These are phyloP conservation scores for Pegoplata infirma DNA, from an alignment of 2,888 invertebrate genomes.

Conservation along the genomic window DNA sequence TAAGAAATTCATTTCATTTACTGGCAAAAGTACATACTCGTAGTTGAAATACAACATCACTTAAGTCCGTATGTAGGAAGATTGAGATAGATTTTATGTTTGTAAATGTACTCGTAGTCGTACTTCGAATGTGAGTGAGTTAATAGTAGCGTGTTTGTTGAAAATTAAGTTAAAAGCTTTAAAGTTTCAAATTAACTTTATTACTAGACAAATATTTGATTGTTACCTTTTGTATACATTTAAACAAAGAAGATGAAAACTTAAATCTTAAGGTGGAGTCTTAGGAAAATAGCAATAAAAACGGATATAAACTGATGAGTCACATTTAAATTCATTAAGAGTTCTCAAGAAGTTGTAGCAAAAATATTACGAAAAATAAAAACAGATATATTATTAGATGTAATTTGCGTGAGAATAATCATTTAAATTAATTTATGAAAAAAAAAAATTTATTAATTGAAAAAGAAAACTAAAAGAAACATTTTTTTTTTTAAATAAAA, in stretches of 20 bases:
- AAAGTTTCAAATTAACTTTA: constrained; percentile 51
- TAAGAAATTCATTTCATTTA: background rate
- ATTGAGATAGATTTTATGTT: background rate
- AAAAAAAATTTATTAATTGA: too few relatives aligned
- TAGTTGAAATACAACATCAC: background rate
- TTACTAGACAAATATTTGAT: constrained; percentile 44
- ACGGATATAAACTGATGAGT: constrained; percentile 56
- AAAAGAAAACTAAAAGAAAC: too few relatives aligned
- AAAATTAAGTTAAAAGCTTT: constrained; percentile 51
- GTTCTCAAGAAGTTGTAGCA: constrained; percentile 26
- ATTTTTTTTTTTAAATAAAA: too few relatives aligned
- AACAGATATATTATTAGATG: background rate
- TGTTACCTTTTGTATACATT: background rate
- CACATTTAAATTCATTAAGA: constrained; percentile 60
- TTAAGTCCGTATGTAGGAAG: background rate
- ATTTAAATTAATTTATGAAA: background rate
- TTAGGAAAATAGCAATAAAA: background rate
- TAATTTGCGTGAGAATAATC: constrained; percentile 47
- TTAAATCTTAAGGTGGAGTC: background rate
- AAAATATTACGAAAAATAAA: background rate
- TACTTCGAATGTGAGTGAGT: background rate
- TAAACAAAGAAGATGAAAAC: background rate
- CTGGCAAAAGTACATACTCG: too few relatives aligned
- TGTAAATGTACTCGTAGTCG: background rate
- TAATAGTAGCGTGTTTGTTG: constrained; percentile 46